Base-by-base conservation (phyloP, 2,888 invertebrate genomes). In the Trichogramma evanescens region DNA sequence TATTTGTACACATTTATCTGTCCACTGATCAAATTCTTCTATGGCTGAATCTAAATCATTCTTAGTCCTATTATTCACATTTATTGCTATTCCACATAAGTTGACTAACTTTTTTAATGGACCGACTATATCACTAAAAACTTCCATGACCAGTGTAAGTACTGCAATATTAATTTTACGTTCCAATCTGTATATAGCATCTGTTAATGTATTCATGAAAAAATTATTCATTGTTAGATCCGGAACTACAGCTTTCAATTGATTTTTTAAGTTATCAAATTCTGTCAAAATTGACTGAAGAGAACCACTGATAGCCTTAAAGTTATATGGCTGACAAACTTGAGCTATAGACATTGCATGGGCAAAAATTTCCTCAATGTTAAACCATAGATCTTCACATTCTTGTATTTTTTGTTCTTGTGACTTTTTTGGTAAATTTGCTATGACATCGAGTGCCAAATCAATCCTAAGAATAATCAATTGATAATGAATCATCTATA, bases 1-100 rank as follows among this genome's bases (percentile, higher is more conserved):
- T 68, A 88, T 86, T 70, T 88, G 87, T 76, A 86, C 78, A 54
- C 86, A 77, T 67, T 86, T 82, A 70, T 89, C 89, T 68, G 85
- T 84, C 62, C 84, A 82, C 64, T 84, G 78, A 80, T 89, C 89
- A 76, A 87, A 86, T 44, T 84, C 82, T 63, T 82, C 84, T 8
- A 86, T 81, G 61, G 81, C 78, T 40, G 71, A 69, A 61, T 82
- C 83, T 52, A 85, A 75, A 66, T 83, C 82, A 2, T 58, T 70
- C 54, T 66, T 69, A 4, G 71, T 69, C 61, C 75, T 61, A 54
- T 71, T 69, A 44, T 67, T 68, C 3, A 71, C 71, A 49, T 59
- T 68, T 9, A 76, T 65, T 4, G 73, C 67, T 64, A 69, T 74
- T 7, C 78, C 76, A 54, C 78, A 78, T 4, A 68, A 71, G 59